A percentile compares a stretch with the other conserved stretches of the same genome.
Evolutionary conservation across 2,113 vertebrate genomes (phyloP).

Genomic region (Onychostoma macrolepis): DNA sequence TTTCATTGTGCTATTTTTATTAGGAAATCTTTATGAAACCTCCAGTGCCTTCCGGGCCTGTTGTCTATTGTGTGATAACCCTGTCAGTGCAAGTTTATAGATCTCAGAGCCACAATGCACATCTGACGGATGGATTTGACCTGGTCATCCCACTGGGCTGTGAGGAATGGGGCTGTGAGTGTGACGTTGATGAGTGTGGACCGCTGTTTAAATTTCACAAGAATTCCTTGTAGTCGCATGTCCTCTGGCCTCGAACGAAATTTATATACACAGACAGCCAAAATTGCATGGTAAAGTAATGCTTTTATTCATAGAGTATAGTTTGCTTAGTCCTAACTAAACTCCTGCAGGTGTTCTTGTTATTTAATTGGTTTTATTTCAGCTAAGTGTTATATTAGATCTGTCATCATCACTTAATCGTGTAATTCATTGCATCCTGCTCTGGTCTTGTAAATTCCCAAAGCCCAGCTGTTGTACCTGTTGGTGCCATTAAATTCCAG

Average conservation of each 20-base stretch:
- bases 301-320: not conserved
- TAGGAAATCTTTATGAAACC: not conserved
- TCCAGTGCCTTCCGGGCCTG: not conserved
- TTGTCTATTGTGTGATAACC: not conserved
- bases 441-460: not conserved
- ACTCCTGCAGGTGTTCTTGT: not conserved
- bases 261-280: not conserved
- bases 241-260: not conserved
- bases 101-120: constrained; percentile 20
- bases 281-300: not conserved
- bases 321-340: not conserved
- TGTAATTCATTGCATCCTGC: not conserved
- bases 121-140: constrained; percentile 34
- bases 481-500: constrained; percentile 1
- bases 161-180: not conserved
- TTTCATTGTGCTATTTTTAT: not conserved
- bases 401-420: constrained; percentile 11
- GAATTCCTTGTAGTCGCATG: not conserved
- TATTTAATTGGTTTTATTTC: not conserved
- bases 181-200: not conserved
- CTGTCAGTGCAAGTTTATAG: constrained; percentile 42
- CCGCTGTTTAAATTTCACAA: not conserved
- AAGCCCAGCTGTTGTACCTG: constrained; percentile 4
- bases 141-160: constrained; percentile 18
- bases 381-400: not conserved